Percentiles rank a stretch among this genome's conserved stretches.
These are phyloP conservation scores for Pseudocheirus occidentalis DNA, from an alignment of 2,797 vertebrate species.

Conservation along the genomic window DNA sequence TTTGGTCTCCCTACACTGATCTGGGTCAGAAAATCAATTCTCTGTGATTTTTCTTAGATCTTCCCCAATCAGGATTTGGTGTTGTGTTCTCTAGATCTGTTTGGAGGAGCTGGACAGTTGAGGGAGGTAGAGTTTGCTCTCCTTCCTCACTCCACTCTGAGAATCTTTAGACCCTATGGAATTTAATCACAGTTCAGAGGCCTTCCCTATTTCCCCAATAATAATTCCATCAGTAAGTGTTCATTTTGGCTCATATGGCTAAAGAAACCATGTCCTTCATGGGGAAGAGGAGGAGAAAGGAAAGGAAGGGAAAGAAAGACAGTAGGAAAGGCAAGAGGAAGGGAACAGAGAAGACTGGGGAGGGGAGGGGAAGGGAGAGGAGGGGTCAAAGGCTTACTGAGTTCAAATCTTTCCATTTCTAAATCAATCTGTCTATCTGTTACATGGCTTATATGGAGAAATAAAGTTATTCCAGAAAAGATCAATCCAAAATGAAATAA, in stretches of 20 bases:
- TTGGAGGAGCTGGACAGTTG: neutral
- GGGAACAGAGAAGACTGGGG: neutral
- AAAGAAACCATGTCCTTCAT: neutral
- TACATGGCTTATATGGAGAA: neutral
- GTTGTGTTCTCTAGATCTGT: neutral
- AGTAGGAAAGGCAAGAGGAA: neutral
- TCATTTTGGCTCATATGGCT: neutral
- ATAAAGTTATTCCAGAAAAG: neutral
- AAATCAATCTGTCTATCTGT: neutral
- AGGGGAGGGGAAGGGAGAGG: neutral
- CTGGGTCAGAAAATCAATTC: neutral
- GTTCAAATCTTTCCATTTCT: neutral
- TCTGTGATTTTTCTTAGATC: neutral
- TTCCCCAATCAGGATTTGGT: neutral
- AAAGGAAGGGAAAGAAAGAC: neutral
- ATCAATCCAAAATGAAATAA: neutral
- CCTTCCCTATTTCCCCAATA: neutral
- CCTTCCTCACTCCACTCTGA: neutral
- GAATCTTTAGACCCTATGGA: neutral
- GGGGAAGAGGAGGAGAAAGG: neutral
- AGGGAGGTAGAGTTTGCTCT: neutral
- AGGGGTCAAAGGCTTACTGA: neutral
- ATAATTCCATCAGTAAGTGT: neutral
- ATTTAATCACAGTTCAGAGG: neutral
- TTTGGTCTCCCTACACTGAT: neutral